These are phyloP conservation scores for Hemibagrus guttatus DNA, from an alignment of 2,797 vertebrate species.

Conservation along the genomic window DNA sequence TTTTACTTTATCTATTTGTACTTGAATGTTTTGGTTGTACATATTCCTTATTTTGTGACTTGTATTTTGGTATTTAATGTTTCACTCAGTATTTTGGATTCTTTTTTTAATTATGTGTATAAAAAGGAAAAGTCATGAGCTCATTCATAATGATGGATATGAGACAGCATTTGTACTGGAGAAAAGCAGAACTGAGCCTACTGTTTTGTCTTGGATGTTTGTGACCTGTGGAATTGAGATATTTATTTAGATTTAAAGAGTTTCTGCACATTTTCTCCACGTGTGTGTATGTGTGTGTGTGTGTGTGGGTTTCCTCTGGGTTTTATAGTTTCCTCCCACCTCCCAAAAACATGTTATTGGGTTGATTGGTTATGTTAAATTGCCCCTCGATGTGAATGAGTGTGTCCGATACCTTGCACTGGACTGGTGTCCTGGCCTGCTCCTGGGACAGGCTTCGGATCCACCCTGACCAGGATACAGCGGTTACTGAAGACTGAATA, in stretches of 20 bases:
- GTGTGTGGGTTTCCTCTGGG: neutral
- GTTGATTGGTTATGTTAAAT: neutral
- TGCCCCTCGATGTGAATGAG: neutral
- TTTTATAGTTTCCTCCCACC: neutral
- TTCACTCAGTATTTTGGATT: constrained; percentile 57
- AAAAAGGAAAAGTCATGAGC: constrained; percentile 47
- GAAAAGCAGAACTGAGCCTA: constrained; percentile 41
- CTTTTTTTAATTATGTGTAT: constrained; percentile 56
- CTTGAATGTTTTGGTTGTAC: constrained; percentile 54
- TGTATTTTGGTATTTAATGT: constrained; percentile 61
- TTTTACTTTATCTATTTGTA: constrained; percentile 61
- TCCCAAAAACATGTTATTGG: neutral
- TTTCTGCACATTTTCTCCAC: neutral
- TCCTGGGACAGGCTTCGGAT: neutral
- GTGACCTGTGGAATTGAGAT: constrained; percentile 44
- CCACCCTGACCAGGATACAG: neutral
- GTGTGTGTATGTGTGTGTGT: neutral
- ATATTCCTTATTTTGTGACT: constrained; percentile 50
- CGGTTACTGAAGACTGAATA: neutral
- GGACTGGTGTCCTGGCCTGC: neutral
- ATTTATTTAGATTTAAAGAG: constrained; percentile 43
- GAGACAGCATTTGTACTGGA: constrained; percentile 30
- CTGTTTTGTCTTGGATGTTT: constrained; percentile 42
- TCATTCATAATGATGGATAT: constrained; percentile 43
- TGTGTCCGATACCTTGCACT: neutral